A percentile compares a stretch with the other conserved stretches of the same genome.
Evolutionary conservation across 2,113 vertebrate genomes (phyloP).

Genomic region (Ia io): DNA sequence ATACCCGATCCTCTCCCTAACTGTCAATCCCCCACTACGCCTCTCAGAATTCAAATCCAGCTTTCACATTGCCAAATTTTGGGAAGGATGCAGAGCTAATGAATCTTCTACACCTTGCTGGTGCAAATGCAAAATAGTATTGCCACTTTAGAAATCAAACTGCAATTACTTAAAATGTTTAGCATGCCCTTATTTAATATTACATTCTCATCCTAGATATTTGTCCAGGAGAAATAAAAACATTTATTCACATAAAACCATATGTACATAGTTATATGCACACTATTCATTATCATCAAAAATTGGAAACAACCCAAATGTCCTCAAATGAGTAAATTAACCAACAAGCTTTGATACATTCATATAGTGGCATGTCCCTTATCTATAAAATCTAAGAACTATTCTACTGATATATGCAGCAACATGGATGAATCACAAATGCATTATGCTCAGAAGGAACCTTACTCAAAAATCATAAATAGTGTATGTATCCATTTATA

Average conservation of each 20-base stretch:
- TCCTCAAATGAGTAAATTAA: not conserved
- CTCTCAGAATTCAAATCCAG: not conserved
- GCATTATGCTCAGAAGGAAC: not conserved
- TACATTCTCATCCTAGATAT: not conserved
- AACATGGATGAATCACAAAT: not conserved
- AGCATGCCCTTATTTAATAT: not conserved
- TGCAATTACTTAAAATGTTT: not conserved
- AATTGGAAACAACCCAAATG: not conserved
- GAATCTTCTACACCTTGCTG: not conserved
- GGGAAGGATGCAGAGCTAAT: not conserved
- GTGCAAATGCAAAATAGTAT: not conserved
- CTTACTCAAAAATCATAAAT: not conserved
- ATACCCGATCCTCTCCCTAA: not conserved
- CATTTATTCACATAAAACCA: not conserved
- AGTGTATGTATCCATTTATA: not conserved
- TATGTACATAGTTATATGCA: not conserved
- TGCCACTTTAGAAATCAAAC: not conserved
- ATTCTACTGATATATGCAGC: accelerated
- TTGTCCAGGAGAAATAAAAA: not conserved
- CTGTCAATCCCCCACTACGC: not conserved
- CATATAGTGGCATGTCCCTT: not conserved
- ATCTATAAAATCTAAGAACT: not conserved
- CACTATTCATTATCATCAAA: not conserved
- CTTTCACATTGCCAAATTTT: not conserved
- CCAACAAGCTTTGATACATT: not conserved